phyloP scores from a whole-genome alignment of 2,888 invertebrate genomes.

The Scaptomyza flava region DNA sequence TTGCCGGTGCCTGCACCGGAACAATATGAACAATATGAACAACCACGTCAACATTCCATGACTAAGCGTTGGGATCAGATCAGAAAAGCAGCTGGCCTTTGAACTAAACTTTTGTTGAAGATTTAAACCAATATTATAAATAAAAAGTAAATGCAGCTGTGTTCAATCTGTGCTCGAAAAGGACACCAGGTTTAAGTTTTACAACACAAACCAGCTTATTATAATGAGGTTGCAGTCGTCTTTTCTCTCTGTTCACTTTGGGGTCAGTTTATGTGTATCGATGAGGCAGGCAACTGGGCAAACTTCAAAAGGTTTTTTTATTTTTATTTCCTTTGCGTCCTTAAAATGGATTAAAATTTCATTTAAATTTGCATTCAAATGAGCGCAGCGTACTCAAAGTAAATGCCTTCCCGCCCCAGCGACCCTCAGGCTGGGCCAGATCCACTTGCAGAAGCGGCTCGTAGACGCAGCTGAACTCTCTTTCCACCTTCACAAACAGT shows the following conservation, averaged over 20 bases:
- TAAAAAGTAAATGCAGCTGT: not conserved
- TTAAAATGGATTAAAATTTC: conserved; percentile 83
- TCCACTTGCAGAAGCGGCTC: conserved; percentile 13
- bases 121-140: conserved; percentile 6
- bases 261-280: conserved; percentile 29
- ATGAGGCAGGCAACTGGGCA: conserved; percentile 25
- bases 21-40: not conserved
- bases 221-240: conserved; percentile 27
- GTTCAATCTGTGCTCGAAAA: conserved; percentile 19
- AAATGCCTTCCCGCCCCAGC: conserved; percentile 37
- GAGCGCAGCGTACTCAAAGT: conserved; percentile 76
- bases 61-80: conserved; percentile 48
- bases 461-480: conserved; percentile 18
- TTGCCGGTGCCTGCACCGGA: conserved; percentile 26
- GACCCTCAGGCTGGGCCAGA: conserved; percentile 16
- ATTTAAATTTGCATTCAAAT: conserved; percentile 84
- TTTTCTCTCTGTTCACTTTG: conserved; percentile 2
- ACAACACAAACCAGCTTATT: conserved; percentile 44
- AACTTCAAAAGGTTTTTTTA: conserved; percentile 66
- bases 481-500: conserved; percentile 26
- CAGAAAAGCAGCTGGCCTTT: conserved; percentile 32
- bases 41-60: conserved; percentile 16
- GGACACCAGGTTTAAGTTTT: conserved; percentile 35
- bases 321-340: conserved; percentile 28
- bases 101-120: conserved; percentile 1